Percentiles rank a stretch among this genome's conserved stretches.
phyloP scores from a whole-genome alignment of 2,797 vertebrate species.

The Prunella strophiata region DNA sequence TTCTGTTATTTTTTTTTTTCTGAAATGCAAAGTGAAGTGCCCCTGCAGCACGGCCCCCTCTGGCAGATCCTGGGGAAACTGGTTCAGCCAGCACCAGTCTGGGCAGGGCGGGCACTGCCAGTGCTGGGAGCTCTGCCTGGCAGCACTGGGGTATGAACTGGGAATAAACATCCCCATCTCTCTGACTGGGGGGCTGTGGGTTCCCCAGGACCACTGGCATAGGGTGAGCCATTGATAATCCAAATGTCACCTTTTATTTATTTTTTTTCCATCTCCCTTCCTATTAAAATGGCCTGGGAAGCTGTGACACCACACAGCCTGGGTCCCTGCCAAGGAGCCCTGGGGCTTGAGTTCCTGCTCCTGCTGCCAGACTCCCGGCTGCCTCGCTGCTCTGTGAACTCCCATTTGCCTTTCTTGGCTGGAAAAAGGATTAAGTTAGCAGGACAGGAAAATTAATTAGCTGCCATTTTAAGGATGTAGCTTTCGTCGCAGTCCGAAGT shows the following conservation, averaged over 20 bases:
- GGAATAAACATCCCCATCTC: not conserved
- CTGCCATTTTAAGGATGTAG: conserved; percentile 52
- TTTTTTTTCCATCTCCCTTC: not conserved
- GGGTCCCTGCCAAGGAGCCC: not conserved
- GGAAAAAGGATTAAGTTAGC: conserved; percentile 48
- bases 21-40: not conserved
- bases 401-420: conserved; percentile 50
- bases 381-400: not conserved
- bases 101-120: not conserved
- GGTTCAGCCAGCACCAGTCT: not conserved
- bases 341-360: not conserved
- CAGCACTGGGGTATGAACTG: not conserved
- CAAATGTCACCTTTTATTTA: not conserved
- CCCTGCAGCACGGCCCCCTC: not conserved
- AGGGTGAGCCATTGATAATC: not conserved
- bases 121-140: not conserved
- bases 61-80: accelerated
- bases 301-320: not conserved
- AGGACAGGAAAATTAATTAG: conserved; percentile 52
- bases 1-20: not conserved
- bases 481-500: not conserved
- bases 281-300: not conserved
- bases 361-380: not conserved
- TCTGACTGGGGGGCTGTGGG: accelerated
- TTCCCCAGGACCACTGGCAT: accelerated